Conservation (phyloP, 2,113 vertebrate genomes). For the Oryzias javanicus region DNA sequence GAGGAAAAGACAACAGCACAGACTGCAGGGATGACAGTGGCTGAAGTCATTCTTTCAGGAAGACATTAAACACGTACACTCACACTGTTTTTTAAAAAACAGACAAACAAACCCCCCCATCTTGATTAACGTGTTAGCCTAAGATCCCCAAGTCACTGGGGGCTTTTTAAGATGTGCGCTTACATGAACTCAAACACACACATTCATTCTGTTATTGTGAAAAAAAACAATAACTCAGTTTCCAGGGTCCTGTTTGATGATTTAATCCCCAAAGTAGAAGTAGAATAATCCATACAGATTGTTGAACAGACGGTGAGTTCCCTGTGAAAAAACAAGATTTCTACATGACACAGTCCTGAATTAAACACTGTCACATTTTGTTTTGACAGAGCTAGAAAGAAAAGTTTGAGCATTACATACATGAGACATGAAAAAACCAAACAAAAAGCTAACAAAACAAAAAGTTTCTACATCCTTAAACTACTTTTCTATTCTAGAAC, state of each 20-base stretch:
- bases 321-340: too few species aligned
- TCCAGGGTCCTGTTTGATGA: not conserved
- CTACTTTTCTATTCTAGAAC: not conserved
- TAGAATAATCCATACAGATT: not conserved
- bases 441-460: not conserved
- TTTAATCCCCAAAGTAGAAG: not conserved
- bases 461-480: not conserved
- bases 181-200: not conserved
- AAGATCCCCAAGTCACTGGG: constrained; percentile 31
- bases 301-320: too few species aligned
- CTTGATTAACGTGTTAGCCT: constrained; percentile 62
- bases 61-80: too few species aligned
- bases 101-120: not conserved
- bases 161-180: constrained; percentile 29
- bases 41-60: not conserved
- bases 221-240: not conserved
- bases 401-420: not conserved
- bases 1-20: constrained; percentile 6
- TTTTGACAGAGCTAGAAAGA: constrained; percentile 22
- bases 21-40: not conserved
- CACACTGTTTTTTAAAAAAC: not conserved
- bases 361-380: not conserved
- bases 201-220: not conserved
- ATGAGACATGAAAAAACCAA: not conserved
- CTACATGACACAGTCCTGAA: too few species aligned